Evolutionary conservation across 2,888 invertebrate genomes (phyloP).

Genomic region (Athripsodes cinereus): DNA sequence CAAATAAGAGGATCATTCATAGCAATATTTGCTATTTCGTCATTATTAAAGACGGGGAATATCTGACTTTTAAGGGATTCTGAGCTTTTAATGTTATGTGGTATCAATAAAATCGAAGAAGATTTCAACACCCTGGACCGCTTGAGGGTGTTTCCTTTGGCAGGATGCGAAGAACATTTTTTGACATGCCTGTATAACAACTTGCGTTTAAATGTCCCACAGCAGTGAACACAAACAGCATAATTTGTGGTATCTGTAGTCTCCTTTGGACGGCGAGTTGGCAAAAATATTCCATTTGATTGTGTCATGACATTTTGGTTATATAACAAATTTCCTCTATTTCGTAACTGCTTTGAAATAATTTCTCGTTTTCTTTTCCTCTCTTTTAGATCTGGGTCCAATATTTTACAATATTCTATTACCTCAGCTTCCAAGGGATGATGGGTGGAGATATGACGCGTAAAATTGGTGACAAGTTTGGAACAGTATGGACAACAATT

Average conservation of each 20-base stretch:
- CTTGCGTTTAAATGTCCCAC: conserved; percentile 6
- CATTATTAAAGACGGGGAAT: conserved; percentile 11
- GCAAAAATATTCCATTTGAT: not conserved
- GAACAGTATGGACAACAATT: conserved; percentile 6
- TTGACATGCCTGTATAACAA: conserved; percentile 10
- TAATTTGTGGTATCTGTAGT: not conserved
- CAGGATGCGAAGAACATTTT: not conserved
- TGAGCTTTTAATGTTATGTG: conserved; percentile 2
- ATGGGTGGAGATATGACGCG: conserved; percentile 4
- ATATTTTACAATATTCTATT: conserved; percentile 7
- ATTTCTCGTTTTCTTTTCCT: conserved; percentile 11
- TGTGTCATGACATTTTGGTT: not conserved
- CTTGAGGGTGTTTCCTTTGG: not conserved
- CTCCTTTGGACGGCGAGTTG: not conserved
- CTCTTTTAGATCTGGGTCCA: conserved; percentile 4
- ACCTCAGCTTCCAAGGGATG: conserved; percentile 3
- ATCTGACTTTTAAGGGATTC: not conserved
- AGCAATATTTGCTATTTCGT: conserved; percentile 7
- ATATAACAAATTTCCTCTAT: conserved; percentile 5
- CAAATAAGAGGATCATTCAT: conserved; percentile 10
- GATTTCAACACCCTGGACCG: conserved; percentile 10
- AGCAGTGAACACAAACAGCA: conserved; percentile 6
- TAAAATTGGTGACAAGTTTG: conserved; percentile 10
- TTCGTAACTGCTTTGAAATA: conserved; percentile 5
- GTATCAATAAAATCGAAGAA: conserved; percentile 4